Conservation (phyloP, 1,140 invertebrate species). For the Anastrepha ludens region DNA sequence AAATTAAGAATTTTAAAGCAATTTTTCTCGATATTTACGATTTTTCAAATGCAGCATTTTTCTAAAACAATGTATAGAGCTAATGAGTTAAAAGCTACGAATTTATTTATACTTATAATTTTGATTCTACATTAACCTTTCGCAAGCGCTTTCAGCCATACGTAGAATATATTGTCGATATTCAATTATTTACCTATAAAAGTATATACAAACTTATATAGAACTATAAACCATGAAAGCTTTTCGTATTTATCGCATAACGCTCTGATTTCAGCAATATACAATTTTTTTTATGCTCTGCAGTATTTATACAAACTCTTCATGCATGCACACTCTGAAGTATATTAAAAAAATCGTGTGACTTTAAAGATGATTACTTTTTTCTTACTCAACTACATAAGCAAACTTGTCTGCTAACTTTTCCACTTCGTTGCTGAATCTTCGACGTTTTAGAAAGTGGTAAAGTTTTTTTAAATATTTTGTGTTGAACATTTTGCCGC, state of each 20-base stretch:
- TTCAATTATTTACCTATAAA: not conserved
- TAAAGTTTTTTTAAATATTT: not conserved
- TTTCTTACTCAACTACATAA: no score
- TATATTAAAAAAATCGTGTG: no score
- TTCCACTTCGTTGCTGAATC: not conserved
- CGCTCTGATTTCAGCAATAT: not conserved
- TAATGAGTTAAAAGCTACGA: not conserved
- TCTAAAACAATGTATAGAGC: no score
- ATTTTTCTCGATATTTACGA: no score
- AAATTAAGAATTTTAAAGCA: no score
- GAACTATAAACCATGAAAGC: slow-evolving; percentile 13
- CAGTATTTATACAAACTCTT: no score
- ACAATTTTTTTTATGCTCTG: not conserved
- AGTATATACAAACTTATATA: not conserved
- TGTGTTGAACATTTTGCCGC: not conserved
- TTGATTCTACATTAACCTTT: not conserved
- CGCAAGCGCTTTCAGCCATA: not conserved
- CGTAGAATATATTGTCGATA: not conserved
- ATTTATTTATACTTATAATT: not conserved
- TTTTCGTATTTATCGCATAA: not conserved
- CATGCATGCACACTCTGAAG: no score
- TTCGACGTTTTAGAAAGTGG: not conserved
- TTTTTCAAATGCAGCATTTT: no score
- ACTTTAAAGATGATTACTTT: no score
- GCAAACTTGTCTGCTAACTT: not conserved